A percentile compares a stretch with the other conserved stretches of the same genome.
Conservation (phyloP, 2,113 vertebrate species). For the Tachycineta bicolor region DNA sequence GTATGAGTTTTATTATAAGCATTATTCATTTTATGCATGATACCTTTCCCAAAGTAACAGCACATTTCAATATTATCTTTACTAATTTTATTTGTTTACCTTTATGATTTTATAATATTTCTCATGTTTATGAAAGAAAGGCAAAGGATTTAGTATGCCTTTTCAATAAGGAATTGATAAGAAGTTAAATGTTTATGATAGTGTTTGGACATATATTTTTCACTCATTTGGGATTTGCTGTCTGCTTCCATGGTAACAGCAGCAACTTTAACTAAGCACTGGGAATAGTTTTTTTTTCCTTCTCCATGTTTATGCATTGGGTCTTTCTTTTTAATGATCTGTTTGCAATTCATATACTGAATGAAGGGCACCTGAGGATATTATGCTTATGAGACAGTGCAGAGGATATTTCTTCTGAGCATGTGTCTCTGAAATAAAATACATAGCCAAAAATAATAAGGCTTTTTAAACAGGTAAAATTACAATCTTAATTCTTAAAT, state of each 20-base stretch:
- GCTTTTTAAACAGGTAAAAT: constrained; percentile 19
- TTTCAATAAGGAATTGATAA: neutral
- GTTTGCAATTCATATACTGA: neutral
- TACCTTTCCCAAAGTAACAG: constrained; percentile 47
- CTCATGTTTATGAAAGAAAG: neutral
- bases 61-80: neutral
- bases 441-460: neutral
- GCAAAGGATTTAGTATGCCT: neutral
- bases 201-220: neutral
- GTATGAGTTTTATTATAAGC: constrained; percentile 50
- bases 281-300: constrained; percentile 49
- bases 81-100: constrained; percentile 24
- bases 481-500: neutral
- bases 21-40: constrained; percentile 55
- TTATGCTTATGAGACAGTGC: neutral
- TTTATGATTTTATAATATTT: neutral
- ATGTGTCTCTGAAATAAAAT: neutral
- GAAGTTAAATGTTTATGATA: neutral
- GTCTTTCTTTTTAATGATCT: neutral
- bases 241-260: constrained; percentile 63
- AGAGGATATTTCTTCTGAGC: neutral
- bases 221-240: constrained; percentile 50
- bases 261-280: constrained; percentile 66
- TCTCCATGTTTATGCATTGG: neutral
- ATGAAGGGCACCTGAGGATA: neutral